Evolutionary conservation across 2,797 vertebrate species (phyloP).

Genomic region (Strix occidentalis): DNA sequence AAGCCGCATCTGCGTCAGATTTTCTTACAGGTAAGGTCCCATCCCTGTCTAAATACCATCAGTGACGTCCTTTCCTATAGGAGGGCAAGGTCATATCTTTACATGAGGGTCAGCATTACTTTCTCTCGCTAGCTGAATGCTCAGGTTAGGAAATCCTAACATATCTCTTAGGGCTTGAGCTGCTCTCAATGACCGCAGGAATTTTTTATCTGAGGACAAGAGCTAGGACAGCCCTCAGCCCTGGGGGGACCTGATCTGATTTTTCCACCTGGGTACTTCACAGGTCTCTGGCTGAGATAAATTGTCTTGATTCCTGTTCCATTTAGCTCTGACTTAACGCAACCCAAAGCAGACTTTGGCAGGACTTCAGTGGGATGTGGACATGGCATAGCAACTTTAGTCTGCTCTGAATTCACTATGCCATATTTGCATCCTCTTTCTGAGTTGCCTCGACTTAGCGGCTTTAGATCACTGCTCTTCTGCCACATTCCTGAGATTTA

Average conservation of each 20-base stretch:
- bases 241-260: neutral
- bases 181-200: neutral
- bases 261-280: neutral
- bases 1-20: neutral
- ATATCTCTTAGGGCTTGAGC: neutral
- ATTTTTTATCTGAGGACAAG: neutral
- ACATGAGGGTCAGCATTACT: neutral
- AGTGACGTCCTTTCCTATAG: neutral
- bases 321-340: neutral
- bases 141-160: neutral
- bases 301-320: neutral
- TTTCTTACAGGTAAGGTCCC: neutral
- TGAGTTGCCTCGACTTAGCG: neutral
- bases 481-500: neutral
- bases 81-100: neutral
- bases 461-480: neutral
- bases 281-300: neutral
- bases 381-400: neutral
- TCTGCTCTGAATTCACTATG: neutral
- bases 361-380: neutral
- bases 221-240: neutral
- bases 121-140: neutral
- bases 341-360: neutral
- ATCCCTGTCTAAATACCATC: neutral
- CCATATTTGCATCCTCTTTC: neutral